These are phyloP conservation scores for Erethizon dorsatum DNA, from an alignment of 2,797 vertebrate species.

Conservation along the genomic window DNA sequence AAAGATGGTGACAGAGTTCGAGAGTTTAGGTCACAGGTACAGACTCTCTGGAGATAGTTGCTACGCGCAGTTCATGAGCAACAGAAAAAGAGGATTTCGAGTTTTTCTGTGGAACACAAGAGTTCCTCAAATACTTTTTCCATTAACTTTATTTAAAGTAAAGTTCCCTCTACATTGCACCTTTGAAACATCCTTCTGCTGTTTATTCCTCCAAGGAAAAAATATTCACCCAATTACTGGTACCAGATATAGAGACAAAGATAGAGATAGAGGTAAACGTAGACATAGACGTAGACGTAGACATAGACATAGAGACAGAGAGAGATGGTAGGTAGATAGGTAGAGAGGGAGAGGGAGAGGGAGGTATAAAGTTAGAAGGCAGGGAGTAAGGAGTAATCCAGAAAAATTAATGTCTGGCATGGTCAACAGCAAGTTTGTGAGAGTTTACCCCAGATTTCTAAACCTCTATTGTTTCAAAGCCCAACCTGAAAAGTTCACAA, in stretches of 20 bases:
- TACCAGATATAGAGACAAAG: neutral
- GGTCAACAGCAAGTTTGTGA: neutral
- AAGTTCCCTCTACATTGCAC: slow-evolving; percentile 11
- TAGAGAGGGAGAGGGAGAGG: too few relatives aligned
- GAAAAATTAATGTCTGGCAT: neutral
- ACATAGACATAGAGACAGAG: too few relatives aligned
- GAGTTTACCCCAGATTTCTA: neutral
- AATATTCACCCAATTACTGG: neutral
- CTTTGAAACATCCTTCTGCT: neutral
- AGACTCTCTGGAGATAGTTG: neutral
- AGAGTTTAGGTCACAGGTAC: neutral
- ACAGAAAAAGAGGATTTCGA: neutral
- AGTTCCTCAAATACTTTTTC: neutral
- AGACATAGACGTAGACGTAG: too few relatives aligned
- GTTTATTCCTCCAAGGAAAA: neutral
- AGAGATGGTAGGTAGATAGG: too few relatives aligned
- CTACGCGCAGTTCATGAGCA: neutral
- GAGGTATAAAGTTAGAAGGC: neutral
- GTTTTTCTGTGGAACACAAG: neutral
- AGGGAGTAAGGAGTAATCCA: neutral
- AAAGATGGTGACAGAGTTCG: neutral
- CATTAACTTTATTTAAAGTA: slow-evolving; percentile 12
- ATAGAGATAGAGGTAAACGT: too few relatives aligned
- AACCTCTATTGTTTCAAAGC: neutral
- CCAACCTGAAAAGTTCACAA: neutral